Evolutionary conservation across 2,113 vertebrate species (phyloP).

Genomic region (Mirza zaza): DNA sequence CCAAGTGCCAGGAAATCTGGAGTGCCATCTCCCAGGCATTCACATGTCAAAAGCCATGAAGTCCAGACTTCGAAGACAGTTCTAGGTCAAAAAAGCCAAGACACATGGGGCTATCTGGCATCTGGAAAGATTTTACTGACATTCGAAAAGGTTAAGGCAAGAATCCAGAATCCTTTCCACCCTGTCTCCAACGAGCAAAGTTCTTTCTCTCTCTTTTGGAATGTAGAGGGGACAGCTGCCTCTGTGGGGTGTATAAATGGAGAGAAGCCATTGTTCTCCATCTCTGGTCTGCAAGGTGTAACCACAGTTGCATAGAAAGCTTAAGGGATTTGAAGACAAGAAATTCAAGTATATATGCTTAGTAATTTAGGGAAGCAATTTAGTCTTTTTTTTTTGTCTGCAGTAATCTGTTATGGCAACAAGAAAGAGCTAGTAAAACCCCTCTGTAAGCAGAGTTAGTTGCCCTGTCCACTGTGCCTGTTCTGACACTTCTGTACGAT

Average conservation of each 20-base stretch:
- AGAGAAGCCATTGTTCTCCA: neutral
- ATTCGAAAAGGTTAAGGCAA: neutral
- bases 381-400: neutral
- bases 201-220: neutral
- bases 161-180: neutral
- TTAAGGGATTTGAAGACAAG: neutral
- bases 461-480: neutral
- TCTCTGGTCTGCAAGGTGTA: neutral
- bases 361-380: neutral
- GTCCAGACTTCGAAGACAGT: neutral
- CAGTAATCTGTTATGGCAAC: neutral
- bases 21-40: neutral
- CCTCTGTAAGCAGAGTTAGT: neutral
- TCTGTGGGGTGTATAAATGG: neutral
- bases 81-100: neutral
- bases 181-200: neutral
- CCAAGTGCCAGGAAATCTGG: neutral
- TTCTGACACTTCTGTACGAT: neutral
- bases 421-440: too few species aligned
- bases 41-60: neutral
- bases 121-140: neutral
- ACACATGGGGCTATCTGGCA: neutral
- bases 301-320: neutral
- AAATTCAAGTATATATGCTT: neutral
- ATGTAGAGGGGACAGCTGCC: neutral